phyloP scores from a whole-genome alignment of 2,888 invertebrate species.

The Stenchaetothrips biformis region DNA sequence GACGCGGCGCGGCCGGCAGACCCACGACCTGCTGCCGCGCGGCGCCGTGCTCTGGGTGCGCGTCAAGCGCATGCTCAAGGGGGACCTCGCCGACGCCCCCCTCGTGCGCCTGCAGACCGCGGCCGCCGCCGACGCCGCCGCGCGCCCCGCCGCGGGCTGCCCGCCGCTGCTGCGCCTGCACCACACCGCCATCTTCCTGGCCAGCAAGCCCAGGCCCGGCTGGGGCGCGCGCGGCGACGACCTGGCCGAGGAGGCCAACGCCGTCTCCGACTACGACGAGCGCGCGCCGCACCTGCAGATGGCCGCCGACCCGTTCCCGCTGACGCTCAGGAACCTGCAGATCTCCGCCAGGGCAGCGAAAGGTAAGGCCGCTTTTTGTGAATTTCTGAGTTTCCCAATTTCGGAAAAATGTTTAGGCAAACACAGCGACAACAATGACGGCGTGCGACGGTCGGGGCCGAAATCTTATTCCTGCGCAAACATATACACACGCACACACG shows the following conservation, averaged over 20 bases:
- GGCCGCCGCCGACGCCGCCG: not conserved
- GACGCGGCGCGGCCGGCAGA: not conserved
- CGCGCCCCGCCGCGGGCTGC: not conserved
- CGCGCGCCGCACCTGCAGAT: not conserved
- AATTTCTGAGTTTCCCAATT: too few species aligned
- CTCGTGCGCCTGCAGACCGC: not conserved
- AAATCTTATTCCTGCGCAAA: too few species aligned
- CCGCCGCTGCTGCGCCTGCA: not conserved
- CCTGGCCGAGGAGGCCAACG: not conserved
- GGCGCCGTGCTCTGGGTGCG: slow-evolving; percentile 1
- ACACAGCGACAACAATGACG: too few species aligned
- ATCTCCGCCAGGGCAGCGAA: not conserved
- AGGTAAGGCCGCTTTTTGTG: not conserved
- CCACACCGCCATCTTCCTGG: slow-evolving; percentile 13
- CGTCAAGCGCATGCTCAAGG: slow-evolving; percentile 17
- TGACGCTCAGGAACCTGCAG: slow-evolving; percentile 19
- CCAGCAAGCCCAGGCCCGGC: not conserved
- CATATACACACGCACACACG: too few species aligned
- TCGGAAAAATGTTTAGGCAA: too few species aligned
- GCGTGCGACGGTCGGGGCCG: too few species aligned
- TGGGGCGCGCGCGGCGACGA: not conserved
- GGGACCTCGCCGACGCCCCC: not conserved
- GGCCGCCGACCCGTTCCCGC: not conserved
- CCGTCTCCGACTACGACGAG: not conserved
- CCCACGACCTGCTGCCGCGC: not conserved